Evolutionary conservation across 1,140 invertebrate genomes (phyloP).

Genomic region (Neodiprion pinetum): DNA sequence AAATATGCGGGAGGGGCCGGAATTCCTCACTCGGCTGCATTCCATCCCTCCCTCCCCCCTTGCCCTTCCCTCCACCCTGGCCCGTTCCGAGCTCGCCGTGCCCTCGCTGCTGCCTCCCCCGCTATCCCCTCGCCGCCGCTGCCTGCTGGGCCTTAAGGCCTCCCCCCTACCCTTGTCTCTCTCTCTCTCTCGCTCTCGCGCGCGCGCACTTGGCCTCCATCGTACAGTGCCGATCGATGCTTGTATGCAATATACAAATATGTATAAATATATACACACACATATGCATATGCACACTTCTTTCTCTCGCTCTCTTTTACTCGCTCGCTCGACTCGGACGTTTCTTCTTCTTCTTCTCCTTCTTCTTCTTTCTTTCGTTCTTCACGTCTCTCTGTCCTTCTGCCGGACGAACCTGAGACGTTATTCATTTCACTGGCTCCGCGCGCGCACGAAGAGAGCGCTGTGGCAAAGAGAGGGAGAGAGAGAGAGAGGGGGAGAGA

Average conservation of each 20-base stretch:
- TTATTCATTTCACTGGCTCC: constrained; percentile 30
- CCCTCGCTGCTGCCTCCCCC: constrained; percentile 18
- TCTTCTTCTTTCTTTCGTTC: neutral
- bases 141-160: neutral
- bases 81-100: constrained; percentile 25
- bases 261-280: constrained; percentile 15
- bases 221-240: constrained; percentile 17
- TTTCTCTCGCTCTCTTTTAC: constrained; percentile 15
- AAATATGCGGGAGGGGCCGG: constrained; percentile 63
- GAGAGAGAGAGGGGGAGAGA: neutral
- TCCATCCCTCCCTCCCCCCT: constrained; percentile 42
- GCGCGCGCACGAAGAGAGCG: constrained; percentile 13
- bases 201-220: constrained; percentile 18
- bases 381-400: neutral
- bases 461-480: neutral
- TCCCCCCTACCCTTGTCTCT: neutral
- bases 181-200: constrained; percentile 7
- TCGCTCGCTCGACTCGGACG: neutral
- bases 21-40: constrained; percentile 62
- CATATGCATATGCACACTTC: too few species aligned
- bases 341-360: neutral
- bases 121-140: constrained; percentile 23
- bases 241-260: too few species aligned
- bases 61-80: constrained; percentile 30
- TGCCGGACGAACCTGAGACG: constrained; percentile 28